Evolutionary conservation across 2,888 invertebrate species (phyloP).

Genomic region (Philopedon plagiatum): DNA sequence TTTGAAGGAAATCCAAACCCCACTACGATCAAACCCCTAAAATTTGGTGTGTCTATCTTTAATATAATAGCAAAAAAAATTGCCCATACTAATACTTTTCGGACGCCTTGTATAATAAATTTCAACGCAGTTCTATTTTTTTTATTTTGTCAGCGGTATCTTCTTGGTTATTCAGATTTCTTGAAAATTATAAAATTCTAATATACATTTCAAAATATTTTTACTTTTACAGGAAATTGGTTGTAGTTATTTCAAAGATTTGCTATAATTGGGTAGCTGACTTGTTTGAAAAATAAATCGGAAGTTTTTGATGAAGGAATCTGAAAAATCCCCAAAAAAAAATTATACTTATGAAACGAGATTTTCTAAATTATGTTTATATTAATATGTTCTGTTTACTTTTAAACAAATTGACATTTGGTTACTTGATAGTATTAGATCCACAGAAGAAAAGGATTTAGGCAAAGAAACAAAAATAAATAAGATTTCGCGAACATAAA

Average conservation of each 20-base stretch:
- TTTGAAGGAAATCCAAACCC: too few relatives aligned
- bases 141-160: neutral
- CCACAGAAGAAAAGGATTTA: neutral
- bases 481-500: too few relatives aligned
- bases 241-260: neutral
- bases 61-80: too few relatives aligned
- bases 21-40: too few relatives aligned
- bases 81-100: too few relatives aligned
- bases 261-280: conserved; percentile 1
- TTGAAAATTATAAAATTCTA: conserved; percentile 1
- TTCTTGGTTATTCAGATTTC: neutral
- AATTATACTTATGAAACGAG: neutral
- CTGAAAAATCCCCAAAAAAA: neutral
- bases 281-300: neutral
- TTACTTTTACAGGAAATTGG: conserved; percentile 2
- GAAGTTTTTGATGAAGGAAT: neutral
- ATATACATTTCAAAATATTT: conserved; percentile 23
- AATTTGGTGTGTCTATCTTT: too few relatives aligned
- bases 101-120: too few relatives aligned
- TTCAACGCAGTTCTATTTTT: too few relatives aligned
- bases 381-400: too few relatives aligned
- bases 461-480: too few relatives aligned
- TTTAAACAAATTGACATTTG: too few relatives aligned
- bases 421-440: neutral
- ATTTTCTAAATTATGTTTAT: neutral